phyloP scores from a whole-genome alignment of 2,888 invertebrate genomes.

The Bedellia somnulentella region DNA sequence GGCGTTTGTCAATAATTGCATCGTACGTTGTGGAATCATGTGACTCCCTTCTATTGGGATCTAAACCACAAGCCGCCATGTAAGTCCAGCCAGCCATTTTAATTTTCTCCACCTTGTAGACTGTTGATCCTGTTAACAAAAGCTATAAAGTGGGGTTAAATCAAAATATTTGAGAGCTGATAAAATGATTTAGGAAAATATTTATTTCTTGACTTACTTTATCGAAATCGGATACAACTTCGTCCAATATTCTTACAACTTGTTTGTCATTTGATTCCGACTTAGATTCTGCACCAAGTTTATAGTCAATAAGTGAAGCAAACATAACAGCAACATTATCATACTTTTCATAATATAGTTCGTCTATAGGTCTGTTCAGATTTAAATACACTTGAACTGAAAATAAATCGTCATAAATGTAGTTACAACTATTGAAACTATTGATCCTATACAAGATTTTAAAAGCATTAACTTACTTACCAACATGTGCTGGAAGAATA shows the following conservation, averaged over 20 bases:
- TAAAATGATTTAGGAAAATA: background rate
- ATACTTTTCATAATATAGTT: slow-evolving; percentile 87
- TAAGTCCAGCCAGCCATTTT: slow-evolving; percentile 96
- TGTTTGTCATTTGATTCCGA: slow-evolving; percentile 67
- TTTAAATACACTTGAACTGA: slow-evolving; percentile 79
- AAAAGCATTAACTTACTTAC: slow-evolving; percentile 41
- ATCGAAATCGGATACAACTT: slow-evolving; percentile 92
- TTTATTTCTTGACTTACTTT: slow-evolving; percentile 55
- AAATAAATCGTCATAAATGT: no score
- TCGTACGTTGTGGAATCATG: slow-evolving; percentile 20
- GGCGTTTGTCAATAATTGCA: slow-evolving; percentile 20
- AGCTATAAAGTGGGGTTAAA: slow-evolving; percentile 40
- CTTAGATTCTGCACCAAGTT: slow-evolving; percentile 65
- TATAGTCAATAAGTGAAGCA: slow-evolving; percentile 86
- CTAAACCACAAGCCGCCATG: slow-evolving; percentile 94
- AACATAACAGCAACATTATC: slow-evolving; percentile 94
- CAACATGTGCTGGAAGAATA: slow-evolving; percentile 91
- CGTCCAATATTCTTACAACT: slow-evolving; percentile 76
- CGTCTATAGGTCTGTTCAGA: slow-evolving; percentile 68
- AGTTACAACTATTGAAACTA: no score
- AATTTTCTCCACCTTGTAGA: slow-evolving; percentile 87
- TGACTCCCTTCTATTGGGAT: slow-evolving; percentile 69
- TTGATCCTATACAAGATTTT: no score
- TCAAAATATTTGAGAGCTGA: slow-evolving; percentile 2
- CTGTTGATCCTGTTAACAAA: slow-evolving; percentile 62